phyloP scores from a whole-genome alignment of 2,888 invertebrate genomes.

The Leptinotarsa rubiginosa region DNA sequence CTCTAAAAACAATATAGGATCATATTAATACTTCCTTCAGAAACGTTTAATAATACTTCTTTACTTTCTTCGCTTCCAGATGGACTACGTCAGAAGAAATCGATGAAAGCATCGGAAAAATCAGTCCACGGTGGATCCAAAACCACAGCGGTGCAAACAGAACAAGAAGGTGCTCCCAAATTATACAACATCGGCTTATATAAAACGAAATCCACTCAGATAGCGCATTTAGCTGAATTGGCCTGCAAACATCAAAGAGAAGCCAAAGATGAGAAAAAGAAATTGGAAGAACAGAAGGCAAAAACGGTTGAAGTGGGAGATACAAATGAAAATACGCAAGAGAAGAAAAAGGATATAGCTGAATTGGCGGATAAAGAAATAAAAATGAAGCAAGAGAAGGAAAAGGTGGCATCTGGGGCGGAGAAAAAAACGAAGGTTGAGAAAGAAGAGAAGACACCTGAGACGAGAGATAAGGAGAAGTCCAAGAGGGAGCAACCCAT shows the following conservation, averaged over 20 bases:
- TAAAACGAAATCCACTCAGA: conserved; percentile 10
- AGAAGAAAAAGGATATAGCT: background rate
- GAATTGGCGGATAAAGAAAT: background rate
- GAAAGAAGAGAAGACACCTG: background rate
- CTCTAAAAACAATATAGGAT: background rate
- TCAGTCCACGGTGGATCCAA: background rate
- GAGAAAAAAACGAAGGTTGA: background rate
- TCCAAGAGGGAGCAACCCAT: background rate
- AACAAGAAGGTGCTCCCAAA: background rate
- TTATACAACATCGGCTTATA: conserved; percentile 22
- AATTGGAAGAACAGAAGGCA: background rate
- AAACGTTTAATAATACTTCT: background rate
- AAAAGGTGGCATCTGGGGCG: background rate
- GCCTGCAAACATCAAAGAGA: background rate
- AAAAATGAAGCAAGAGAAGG: background rate
- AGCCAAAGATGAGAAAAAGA: background rate
- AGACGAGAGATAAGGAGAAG: background rate
- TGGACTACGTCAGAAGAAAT: background rate
- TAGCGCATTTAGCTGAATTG: background rate
- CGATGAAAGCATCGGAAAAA: background rate
- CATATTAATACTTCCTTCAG: background rate
- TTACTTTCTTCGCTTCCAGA: background rate
- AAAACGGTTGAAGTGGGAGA: background rate
- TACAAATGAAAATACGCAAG: too few relatives aligned
- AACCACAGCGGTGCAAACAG: background rate